Evolutionary conservation across 2,113 vertebrate genomes (phyloP), one percentile per base, ranked within the genome.

Genomic region (Megaceryle torquata): DNA sequence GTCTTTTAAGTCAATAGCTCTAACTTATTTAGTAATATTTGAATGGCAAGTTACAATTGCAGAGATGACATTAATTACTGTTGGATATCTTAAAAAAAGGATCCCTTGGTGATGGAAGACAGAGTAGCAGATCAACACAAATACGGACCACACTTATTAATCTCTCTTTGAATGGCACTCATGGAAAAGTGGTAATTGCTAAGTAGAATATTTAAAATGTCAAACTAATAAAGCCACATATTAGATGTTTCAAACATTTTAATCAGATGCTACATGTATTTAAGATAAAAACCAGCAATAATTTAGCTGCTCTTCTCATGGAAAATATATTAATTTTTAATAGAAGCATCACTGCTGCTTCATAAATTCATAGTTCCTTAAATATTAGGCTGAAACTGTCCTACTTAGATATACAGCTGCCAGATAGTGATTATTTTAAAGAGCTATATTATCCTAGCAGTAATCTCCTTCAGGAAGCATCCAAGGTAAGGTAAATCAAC

Each of bases 271-370:
- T 77, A 31, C 13, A 48, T 31, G n/a, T 69, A 61, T 82, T 82
- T 87, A 79, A 83, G 82, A 89, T 28, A 68, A 79, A 82, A 93
- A 26, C 0, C 33, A 54, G 17, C 33, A 85, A 85, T 69, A 72
- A 89, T 69, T 85, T 76, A 91, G 63, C 16, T 24, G 41, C 31
- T 71, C 3, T 65, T 85, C 48, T 61, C 31, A 28, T 68, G 33
- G 41, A 86, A 88, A 88, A 81, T 44, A 57, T 18, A 65, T 83
- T n/a, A 35, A 26, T 46, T 91, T 89, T 85, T 84, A 88, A 64
- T 39, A 82, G 61, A 82, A 79, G 14, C 33, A 68, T 71, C 70
- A 46, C 3, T 3, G 8, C 63, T 85, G 33, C 29, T 76, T 70
- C 63, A 87, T 56, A 94, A 86, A 91, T 64, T 76, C 50, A 83